phyloP scores from a whole-genome alignment of 1,140 invertebrate genomes.

The Maniola jurtina region DNA sequence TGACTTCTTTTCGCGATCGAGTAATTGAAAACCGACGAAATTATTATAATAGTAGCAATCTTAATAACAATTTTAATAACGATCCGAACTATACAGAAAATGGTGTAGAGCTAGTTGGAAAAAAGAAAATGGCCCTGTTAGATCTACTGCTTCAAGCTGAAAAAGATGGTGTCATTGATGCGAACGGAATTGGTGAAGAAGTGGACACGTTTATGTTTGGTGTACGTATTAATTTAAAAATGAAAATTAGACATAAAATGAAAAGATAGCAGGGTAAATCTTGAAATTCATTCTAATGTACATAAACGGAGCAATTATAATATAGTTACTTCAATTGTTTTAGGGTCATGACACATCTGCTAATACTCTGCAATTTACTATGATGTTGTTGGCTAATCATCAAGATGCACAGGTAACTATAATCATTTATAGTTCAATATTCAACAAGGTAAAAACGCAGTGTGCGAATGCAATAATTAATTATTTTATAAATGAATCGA shows the following conservation, averaged over 20 bases:
- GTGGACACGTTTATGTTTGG: conserved; percentile 90
- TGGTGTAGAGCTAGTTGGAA: conserved; percentile 46
- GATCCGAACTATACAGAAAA: conserved; percentile 22
- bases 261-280: background rate
- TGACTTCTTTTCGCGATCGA: conserved; percentile 29
- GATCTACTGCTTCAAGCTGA: conserved; percentile 86
- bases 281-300: too few species aligned
- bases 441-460: too few species aligned
- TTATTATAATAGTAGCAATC: background rate
- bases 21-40: conserved; percentile 26
- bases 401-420: conserved; percentile 5
- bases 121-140: conserved; percentile 87
- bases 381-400: conserved; percentile 5
- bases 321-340: background rate
- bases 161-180: conserved; percentile 75
- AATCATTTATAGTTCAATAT: background rate
- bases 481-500: too few species aligned
- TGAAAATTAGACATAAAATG: background rate
- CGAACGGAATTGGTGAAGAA: conserved; percentile 82
- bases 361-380: conserved; percentile 7
- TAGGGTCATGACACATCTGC: conserved; percentile 6
- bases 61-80: conserved; percentile 37
- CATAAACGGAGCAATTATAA: too few species aligned
- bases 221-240: conserved; percentile 62
- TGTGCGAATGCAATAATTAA: too few species aligned